Conservation (phyloP, 2,113 vertebrate genomes). For the Austrofundulus limnaeus region DNA sequence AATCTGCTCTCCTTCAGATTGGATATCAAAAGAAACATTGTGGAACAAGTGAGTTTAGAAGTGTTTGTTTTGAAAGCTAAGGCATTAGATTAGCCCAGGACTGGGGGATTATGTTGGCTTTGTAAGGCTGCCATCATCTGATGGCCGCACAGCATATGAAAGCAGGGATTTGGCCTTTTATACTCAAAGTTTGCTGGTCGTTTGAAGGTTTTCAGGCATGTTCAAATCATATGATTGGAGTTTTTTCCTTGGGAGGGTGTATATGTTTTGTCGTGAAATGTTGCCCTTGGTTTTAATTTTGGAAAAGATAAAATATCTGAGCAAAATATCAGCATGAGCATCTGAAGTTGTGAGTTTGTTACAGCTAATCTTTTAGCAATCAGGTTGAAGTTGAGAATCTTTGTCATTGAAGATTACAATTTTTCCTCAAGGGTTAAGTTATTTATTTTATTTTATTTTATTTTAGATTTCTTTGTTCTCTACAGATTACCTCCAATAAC, state of each 20-base stretch:
- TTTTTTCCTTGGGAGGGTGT: not conserved
- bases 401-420: slow-evolving; percentile 20
- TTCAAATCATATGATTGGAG: slow-evolving; percentile 19
- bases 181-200: slow-evolving; percentile 30
- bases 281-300: not conserved
- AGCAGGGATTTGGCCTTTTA: slow-evolving; percentile 43
- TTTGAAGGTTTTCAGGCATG: slow-evolving; percentile 27
- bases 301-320: too few relatives aligned
- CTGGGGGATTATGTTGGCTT: slow-evolving; percentile 66
- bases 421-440: slow-evolving; percentile 26
- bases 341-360: too few relatives aligned
- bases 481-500: slow-evolving; percentile 13
- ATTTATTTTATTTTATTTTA: slow-evolving; percentile 29
- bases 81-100: slow-evolving; percentile 62
- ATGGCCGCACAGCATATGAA: slow-evolving; percentile 45
- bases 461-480: slow-evolving; percentile 16
- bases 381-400: slow-evolving; percentile 17
- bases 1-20: slow-evolving; percentile 3
- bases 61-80: slow-evolving; percentile 59
- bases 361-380: not conserved
- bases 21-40: slow-evolving; percentile 16
- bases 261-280: not conserved
- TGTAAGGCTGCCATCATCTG: slow-evolving; percentile 58
- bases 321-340: too few relatives aligned
- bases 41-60: slow-evolving; percentile 31